phyloP scores from a whole-genome alignment of 2,797 vertebrate species.

The Lepidocolaptes lacrymiger region DNA sequence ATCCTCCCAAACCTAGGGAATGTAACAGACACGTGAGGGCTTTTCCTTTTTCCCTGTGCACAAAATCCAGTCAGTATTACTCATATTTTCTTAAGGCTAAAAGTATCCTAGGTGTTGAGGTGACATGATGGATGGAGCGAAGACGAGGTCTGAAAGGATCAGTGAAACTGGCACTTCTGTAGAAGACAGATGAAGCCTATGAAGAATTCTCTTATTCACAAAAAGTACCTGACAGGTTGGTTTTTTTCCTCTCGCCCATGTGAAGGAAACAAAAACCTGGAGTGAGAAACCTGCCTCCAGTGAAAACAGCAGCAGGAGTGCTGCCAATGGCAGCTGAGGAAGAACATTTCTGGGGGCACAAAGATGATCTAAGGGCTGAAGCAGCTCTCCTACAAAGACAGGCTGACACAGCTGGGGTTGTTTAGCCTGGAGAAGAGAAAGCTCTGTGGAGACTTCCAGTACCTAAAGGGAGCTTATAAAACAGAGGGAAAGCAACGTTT shows the following conservation, averaged over 20 bases:
- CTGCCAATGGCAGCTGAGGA: not conserved
- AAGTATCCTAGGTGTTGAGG: not conserved
- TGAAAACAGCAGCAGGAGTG: not conserved
- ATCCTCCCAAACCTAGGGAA: not conserved
- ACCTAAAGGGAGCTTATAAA: not conserved
- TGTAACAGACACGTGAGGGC: not conserved
- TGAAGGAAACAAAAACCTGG: not conserved
- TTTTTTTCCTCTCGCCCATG: not conserved
- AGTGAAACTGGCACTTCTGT: not conserved
- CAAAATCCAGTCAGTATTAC: not conserved
- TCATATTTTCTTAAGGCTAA: not conserved
- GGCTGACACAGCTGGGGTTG: not conserved
- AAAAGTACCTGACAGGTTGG: not conserved
- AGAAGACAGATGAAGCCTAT: not conserved
- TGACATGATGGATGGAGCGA: not conserved
- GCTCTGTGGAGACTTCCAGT: rapidly evolving
- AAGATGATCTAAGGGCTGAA: not conserved
- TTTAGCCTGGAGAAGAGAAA: not conserved
- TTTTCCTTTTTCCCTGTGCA: not conserved
- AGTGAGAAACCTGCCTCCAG: not conserved
- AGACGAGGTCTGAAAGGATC: not conserved
- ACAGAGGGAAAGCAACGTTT: not conserved
- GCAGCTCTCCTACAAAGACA: rapidly evolving
- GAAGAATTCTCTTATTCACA: not conserved
- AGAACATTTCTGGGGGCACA: not conserved